Evolutionary conservation across 2,797 vertebrate species (phyloP).

Genomic region (Okamejei kenojei): DNA sequence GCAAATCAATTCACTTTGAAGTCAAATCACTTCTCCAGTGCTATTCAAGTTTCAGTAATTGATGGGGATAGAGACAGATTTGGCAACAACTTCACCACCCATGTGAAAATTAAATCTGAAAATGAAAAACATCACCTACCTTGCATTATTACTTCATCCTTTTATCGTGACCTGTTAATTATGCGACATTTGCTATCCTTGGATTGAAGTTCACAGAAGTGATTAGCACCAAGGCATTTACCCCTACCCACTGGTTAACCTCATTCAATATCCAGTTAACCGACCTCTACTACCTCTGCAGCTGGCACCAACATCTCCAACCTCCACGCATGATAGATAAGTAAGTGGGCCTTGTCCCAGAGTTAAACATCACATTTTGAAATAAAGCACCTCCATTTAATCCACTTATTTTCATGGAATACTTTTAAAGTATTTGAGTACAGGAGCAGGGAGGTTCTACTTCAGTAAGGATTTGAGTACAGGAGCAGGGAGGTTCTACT

Average conservation of each 20-base stretch:
- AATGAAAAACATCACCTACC: slow-evolving; percentile 1
- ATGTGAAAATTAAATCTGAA: neutral
- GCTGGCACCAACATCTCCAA: neutral
- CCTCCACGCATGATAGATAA: neutral
- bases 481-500: too few species aligned
- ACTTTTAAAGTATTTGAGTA: neutral
- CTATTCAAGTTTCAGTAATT: slow-evolving; percentile 32
- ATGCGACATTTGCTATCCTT: neutral
- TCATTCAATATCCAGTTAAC: neutral
- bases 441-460: too few species aligned
- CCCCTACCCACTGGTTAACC: neutral
- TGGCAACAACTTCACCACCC: neutral
- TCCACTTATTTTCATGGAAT: neutral
- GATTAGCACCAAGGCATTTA: neutral
- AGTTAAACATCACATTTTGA: neutral
- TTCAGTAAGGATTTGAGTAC: too few species aligned
- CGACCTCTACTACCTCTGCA: neutral
- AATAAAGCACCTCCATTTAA: neutral
- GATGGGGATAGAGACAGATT: neutral
- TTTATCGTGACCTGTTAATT: neutral
- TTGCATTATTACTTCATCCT: neutral
- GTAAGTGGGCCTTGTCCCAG: neutral
- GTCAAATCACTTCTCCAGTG: slow-evolving; percentile 18
- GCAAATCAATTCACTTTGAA: slow-evolving; percentile 28
- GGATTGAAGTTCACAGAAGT: neutral